phyloP scores from a whole-genome alignment of 2,113 vertebrate genomes.

The Malaclemys terrapin region DNA sequence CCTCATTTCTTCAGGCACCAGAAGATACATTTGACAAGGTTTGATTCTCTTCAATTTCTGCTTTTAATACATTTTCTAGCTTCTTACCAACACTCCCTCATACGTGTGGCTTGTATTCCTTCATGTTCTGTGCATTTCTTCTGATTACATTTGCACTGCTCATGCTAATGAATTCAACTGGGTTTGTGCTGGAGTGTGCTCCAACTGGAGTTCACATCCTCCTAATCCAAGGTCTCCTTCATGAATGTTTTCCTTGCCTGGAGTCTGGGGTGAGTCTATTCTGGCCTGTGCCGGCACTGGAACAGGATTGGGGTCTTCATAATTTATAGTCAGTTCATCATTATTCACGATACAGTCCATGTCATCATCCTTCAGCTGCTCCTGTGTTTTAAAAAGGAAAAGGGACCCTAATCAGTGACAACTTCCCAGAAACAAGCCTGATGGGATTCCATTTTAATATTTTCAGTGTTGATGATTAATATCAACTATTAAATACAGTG shows the following conservation, averaged over 20 bases:
- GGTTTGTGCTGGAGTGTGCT: slow-evolving; percentile 32
- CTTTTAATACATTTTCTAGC: slow-evolving; percentile 2
- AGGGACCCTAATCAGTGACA: not conserved
- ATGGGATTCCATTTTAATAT: not conserved
- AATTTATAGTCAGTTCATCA: slow-evolving; percentile 75
- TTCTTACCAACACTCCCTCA: not conserved
- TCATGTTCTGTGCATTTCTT: not conserved
- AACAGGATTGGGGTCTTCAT: not conserved
- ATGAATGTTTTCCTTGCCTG: slow-evolving; percentile 74
- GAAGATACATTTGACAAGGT: slow-evolving; percentile 27
- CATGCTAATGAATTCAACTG: slow-evolving; percentile 26
- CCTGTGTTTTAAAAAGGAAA: slow-evolving; percentile 63
- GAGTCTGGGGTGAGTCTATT: slow-evolving; percentile 29
- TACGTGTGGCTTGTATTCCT: not conserved
- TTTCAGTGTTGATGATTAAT: not conserved
- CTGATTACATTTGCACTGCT: not conserved
- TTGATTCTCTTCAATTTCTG: slow-evolving; percentile 29
- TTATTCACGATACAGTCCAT: slow-evolving; percentile 77
- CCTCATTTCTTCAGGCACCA: slow-evolving; percentile 17
- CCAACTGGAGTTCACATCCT: slow-evolving; percentile 73
- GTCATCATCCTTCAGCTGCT: slow-evolving; percentile 74
- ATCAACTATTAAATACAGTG: not conserved
- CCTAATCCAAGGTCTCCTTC: slow-evolving; percentile 83
- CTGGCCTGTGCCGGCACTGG: not conserved
- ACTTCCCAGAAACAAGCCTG: not conserved